phyloP scores from a whole-genome alignment of 2,113 vertebrate species.

The Periophthalmodon schlosseri region DNA sequence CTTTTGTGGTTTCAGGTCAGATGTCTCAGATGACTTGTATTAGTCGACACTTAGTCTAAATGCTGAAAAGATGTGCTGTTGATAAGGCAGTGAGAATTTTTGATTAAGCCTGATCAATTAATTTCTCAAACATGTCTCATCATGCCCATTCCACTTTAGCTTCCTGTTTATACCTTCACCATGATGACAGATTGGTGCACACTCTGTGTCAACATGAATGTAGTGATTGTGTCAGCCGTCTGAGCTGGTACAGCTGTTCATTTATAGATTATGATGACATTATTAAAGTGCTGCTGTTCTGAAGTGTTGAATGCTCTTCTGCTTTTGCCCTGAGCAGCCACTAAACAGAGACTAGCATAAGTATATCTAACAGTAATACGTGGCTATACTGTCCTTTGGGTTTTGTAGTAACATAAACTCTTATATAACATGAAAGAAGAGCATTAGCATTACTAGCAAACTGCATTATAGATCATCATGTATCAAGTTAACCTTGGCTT shows the following conservation, averaged over 20 bases:
- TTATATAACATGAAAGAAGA: no score
- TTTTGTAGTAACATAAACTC: no score
- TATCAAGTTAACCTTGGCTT: background rate
- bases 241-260: background rate
- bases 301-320: no score
- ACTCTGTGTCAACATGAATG: background rate
- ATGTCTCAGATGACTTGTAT: background rate
- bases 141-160: constrained; percentile 25
- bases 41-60: background rate
- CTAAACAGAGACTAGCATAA: no score
- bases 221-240: constrained; percentile 5
- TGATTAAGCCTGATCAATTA: background rate
- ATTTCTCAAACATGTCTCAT: constrained; percentile 36
- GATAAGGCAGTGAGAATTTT: background rate
- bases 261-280: background rate
- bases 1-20: background rate
- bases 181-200: constrained; percentile 36
- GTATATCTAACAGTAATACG: no score
- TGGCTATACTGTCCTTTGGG: no score
- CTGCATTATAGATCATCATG: background rate
- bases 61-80: background rate
- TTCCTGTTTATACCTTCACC: constrained; percentile 46
- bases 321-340: no score
- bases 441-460: no score
- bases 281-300: background rate